These are phyloP conservation scores for Hystrix brachyura DNA, from an alignment of 2,113 vertebrate species.

Conservation along the genomic window DNA sequence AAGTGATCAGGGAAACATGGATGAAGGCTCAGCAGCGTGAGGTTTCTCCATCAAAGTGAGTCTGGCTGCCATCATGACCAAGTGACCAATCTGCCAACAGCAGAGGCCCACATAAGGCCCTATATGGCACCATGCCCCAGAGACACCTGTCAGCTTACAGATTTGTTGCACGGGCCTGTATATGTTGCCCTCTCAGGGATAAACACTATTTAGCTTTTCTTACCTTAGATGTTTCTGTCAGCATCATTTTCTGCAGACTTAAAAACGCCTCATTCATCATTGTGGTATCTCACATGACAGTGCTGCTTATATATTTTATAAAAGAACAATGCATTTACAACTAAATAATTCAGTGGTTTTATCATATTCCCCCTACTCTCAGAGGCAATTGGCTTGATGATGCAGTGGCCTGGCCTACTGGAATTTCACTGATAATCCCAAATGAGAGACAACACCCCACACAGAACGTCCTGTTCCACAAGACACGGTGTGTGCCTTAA, in stretches of 20 bases:
- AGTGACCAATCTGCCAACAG: neutral
- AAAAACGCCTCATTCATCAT: neutral
- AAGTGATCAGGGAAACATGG: neutral
- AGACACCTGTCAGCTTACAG: neutral
- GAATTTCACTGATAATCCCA: neutral
- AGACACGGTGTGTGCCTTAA: neutral
- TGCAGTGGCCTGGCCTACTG: neutral
- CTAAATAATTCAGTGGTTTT: neutral
- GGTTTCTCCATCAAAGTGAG: neutral
- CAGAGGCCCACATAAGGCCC: neutral
- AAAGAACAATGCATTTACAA: neutral
- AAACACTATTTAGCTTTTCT: neutral
- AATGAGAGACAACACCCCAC: neutral
- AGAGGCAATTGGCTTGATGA: neutral
- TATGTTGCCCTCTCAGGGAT: neutral
- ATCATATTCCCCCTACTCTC: neutral
- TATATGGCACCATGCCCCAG: neutral
- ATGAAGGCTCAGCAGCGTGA: neutral
- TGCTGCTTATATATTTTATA: neutral
- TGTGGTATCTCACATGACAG: neutral
- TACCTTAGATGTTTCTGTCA: neutral
- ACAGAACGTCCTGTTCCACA: neutral
- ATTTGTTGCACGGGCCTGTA: neutral
- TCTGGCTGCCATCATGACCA: fast-evolving
- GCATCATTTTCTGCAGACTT: neutral